These are phyloP conservation scores for Heloderma charlesbogerti DNA, from an alignment of 2,113 vertebrate species.

Conservation along the genomic window DNA sequence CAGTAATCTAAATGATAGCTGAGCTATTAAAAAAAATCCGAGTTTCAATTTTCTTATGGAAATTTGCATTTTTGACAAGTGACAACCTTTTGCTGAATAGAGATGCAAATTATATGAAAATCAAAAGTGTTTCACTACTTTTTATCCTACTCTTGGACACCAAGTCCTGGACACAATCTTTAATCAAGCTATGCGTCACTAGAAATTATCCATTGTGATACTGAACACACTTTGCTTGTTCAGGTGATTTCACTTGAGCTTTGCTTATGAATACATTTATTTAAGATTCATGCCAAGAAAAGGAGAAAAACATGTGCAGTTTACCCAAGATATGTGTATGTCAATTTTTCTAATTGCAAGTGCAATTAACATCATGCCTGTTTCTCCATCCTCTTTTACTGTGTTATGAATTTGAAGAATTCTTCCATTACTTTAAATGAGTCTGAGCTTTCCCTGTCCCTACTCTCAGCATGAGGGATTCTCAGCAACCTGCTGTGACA, in stretches of 20 bases:
- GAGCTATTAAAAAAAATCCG: background rate
- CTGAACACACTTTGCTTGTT: slow-evolving; percentile 14
- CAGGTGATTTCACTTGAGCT: slow-evolving; percentile 22
- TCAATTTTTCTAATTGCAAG: slow-evolving; percentile 22
- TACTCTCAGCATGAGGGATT: background rate
- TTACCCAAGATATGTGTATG: slow-evolving; percentile 1
- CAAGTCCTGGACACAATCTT: slow-evolving; percentile 19
- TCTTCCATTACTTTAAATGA: slow-evolving; percentile 5
- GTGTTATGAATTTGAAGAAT: background rate
- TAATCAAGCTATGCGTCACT: slow-evolving; percentile 13
- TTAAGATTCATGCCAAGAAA: slow-evolving; percentile 1
- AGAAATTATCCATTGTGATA: slow-evolving; percentile 34
- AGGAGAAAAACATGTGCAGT: slow-evolving; percentile 12
- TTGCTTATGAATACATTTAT: slow-evolving; percentile 20
- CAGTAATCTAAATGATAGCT: background rate
- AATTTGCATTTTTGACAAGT: slow-evolving; percentile 8
- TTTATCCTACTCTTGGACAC: background rate
- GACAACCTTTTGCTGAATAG: background rate
- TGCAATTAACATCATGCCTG: slow-evolving; percentile 25
- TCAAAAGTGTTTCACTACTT: background rate
- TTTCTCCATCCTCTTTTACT: background rate
- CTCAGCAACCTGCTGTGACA: too few relatives aligned
- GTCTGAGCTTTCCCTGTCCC: background rate
- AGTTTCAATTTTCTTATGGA: background rate
- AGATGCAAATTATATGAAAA: slow-evolving; percentile 8